phyloP scores from a whole-genome alignment of 1,140 invertebrate genomes.

The Drosophila sp. region DNA sequence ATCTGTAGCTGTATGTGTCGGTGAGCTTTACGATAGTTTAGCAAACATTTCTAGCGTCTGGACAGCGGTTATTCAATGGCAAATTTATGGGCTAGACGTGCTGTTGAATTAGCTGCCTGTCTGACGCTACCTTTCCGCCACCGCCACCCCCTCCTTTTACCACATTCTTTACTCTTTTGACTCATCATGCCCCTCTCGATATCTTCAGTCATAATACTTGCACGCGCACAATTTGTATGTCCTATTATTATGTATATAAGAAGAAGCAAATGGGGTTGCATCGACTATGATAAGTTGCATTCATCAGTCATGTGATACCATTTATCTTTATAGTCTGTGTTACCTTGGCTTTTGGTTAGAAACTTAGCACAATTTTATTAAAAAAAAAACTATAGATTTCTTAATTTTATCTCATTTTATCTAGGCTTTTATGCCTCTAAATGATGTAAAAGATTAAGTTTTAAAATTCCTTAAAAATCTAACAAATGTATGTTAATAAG shows the following conservation, averaged over 20 bases:
- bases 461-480: too few relatives aligned
- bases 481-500: too few relatives aligned
- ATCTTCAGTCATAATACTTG: constrained; percentile 11
- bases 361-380: too few relatives aligned
- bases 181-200: not conserved
- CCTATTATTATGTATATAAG: constrained; percentile 5
- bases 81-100: constrained; percentile 43
- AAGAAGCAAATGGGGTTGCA: constrained; percentile 11
- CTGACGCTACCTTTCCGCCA: not conserved
- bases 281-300: not conserved
- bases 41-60: constrained; percentile 42
- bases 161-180: not conserved
- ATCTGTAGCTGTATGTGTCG: constrained; percentile 13
- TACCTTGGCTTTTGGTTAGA: too few relatives aligned
- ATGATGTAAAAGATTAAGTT: too few relatives aligned
- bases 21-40: constrained; percentile 32
- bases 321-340: too few relatives aligned
- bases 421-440: too few relatives aligned
- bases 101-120: constrained; percentile 30
- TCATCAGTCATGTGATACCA: too few relatives aligned
- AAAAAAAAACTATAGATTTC: too few relatives aligned
- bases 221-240: constrained; percentile 32
- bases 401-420: too few relatives aligned
- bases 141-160: not conserved
- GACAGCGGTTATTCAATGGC: constrained; percentile 19